Evolutionary conservation across 2,797 vertebrate genomes (phyloP).

Genomic region (Denticeps clupeoides): DNA sequence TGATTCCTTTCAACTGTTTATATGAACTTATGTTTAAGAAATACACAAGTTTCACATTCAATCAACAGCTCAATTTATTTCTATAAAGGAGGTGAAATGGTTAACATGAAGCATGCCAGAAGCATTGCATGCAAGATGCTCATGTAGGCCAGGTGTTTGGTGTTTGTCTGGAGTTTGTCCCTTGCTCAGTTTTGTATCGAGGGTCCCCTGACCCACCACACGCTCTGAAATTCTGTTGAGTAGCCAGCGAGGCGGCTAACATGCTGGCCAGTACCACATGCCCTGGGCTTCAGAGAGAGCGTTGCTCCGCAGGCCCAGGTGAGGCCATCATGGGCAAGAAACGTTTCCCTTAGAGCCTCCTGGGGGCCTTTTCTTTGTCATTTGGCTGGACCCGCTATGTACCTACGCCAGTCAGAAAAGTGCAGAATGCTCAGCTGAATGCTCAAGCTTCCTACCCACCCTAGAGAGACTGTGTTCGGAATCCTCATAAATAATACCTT

Average conservation of each 20-base stretch:
- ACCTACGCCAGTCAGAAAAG: constrained; percentile 8
- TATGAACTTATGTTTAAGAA: background rate
- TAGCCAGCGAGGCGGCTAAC: constrained; percentile 59
- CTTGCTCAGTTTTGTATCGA: constrained; percentile 27
- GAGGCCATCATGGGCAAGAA: constrained; percentile 42
- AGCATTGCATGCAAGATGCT: constrained; percentile 37
- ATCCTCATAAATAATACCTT: constrained; percentile 14
- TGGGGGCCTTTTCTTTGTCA: constrained; percentile 8
- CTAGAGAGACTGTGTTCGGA: constrained; percentile 4
- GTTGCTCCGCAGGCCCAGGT: constrained; percentile 41
- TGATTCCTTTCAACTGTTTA: background rate
- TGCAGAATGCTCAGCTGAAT: background rate
- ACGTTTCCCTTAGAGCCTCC: background rate
- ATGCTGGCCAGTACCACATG: constrained; percentile 49
- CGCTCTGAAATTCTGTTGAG: constrained; percentile 52
- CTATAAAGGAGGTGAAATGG: constrained; percentile 10
- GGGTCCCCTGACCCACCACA: constrained; percentile 45
- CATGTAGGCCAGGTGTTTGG: constrained; percentile 42
- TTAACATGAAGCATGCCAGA: constrained; percentile 41
- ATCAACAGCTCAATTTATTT: background rate
- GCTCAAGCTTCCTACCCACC: background rate
- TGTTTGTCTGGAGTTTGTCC: no score
- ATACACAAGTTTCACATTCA: background rate
- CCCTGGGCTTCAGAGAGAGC: constrained; percentile 36
- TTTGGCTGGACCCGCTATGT: constrained; percentile 10